Evolutionary conservation across 2,888 invertebrate species (phyloP).

Genomic region (Eurois occulta): DNA sequence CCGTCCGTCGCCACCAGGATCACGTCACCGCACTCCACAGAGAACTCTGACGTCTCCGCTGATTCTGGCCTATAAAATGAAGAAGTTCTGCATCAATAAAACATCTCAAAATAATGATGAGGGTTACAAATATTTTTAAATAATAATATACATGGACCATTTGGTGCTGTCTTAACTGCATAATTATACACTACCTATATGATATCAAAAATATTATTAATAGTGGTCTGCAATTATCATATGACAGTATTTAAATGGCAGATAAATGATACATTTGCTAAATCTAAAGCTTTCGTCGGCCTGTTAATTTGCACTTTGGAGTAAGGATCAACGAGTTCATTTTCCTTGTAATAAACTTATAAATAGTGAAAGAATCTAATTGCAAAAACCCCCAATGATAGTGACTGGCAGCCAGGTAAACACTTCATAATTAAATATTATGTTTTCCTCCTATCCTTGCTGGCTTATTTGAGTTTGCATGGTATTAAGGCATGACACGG

Average conservation of each 20-base stretch:
- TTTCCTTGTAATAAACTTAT: slow-evolving; percentile 27
- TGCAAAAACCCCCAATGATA: slow-evolving; percentile 6
- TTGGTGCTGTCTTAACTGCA: neutral
- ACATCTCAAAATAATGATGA: neutral
- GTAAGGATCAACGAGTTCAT: neutral
- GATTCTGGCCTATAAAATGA: slow-evolving; percentile 94
- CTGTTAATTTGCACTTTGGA: neutral
- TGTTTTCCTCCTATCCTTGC: slow-evolving; percentile 12
- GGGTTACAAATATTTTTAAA: neutral
- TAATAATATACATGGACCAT: neutral
- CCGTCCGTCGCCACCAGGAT: slow-evolving; percentile 99
- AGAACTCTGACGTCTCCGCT: slow-evolving; percentile 96
- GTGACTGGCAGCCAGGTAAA: neutral
- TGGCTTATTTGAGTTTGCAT: slow-evolving; percentile 1
- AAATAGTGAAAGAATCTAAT: neutral
- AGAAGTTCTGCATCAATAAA: neutral
- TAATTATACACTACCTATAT: too few species aligned
- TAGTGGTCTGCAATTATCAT: neutral
- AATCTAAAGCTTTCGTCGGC: neutral
- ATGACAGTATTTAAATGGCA: neutral
- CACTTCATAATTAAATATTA: neutral
- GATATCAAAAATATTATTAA: slow-evolving; percentile 3
- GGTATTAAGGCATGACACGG: slow-evolving; percentile 21
- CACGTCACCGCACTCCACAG: slow-evolving; percentile 97
- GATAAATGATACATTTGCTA: neutral